Conservation (phyloP, 2,797 vertebrate species). For the Enteromius trimaculatus region DNA sequence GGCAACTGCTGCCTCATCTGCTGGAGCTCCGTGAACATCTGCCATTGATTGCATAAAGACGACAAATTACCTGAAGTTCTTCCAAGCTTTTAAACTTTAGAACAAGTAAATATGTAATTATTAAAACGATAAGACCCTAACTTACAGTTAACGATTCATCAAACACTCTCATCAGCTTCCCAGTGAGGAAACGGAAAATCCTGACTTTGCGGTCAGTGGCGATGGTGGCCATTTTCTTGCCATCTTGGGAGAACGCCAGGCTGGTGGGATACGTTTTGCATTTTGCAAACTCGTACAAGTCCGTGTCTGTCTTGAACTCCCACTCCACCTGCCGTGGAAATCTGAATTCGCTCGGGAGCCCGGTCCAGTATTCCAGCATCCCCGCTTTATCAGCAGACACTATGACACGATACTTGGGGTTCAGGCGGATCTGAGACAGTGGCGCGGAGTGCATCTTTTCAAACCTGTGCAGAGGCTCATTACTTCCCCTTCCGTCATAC, state of each 20-base stretch:
- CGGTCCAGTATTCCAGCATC: conserved; percentile 99
- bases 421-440: conserved; percentile 90
- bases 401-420: conserved; percentile 86
- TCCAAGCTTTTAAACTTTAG: neutral
- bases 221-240: conserved; percentile 96
- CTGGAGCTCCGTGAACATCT: conserved; percentile 99
- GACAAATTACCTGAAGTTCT: neutral
- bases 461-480: conserved; percentile 87
- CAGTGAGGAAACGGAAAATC: conserved; percentile 95
- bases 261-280: conserved; percentile 93
- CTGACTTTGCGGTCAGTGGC: conserved; percentile 95
- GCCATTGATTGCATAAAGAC: neutral
- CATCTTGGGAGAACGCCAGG: conserved; percentile 90
- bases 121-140: conserved; percentile 42
- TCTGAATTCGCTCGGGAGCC: conserved; percentile 89
- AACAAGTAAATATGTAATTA: neutral
- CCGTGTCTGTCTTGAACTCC: conserved; percentile 98
- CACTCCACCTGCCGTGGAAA: conserved; percentile 92
- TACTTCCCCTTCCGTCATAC: conserved; percentile 92
- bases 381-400: conserved; percentile 95
- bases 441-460: conserved; percentile 91
- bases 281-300: conserved; percentile 97
- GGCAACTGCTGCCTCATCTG: conserved; percentile 98
- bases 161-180: conserved; percentile 96
- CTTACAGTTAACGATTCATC: conserved; percentile 95